These are phyloP conservation scores for Cynopterus sphinx DNA, from an alignment of 2,797 vertebrate genomes.

Conservation along the genomic window DNA sequence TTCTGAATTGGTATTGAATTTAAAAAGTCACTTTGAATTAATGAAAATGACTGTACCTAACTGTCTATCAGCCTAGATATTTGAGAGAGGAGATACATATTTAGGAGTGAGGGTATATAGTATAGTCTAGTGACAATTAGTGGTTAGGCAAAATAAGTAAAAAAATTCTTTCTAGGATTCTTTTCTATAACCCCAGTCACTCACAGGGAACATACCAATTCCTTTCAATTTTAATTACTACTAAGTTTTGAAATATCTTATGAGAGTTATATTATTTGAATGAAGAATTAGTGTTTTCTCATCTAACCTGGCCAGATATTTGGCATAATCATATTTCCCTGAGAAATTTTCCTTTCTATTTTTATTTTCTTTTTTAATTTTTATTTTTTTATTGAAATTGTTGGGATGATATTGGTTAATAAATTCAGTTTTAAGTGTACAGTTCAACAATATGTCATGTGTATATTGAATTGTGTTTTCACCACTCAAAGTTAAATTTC, in stretches of 20 bases:
- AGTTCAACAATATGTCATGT: too few species aligned
- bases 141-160: conserved; percentile 55
- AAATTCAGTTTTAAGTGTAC: too few species aligned
- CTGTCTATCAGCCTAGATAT: conserved; percentile 31
- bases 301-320: conserved; percentile 53
- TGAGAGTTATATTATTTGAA: conserved; percentile 50
- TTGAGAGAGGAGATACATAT: conserved; percentile 31
- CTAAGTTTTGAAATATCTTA: conserved; percentile 57
- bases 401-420: too few species aligned
- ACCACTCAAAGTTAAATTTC: too few species aligned
- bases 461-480: too few species aligned
- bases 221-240: conserved; percentile 53
- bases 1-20: conserved; percentile 66
- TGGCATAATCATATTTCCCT: conserved; percentile 42
- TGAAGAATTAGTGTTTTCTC: conserved; percentile 49
- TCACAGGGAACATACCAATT: conserved; percentile 9
- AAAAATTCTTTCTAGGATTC: conserved; percentile 34
- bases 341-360: conserved; percentile 52
- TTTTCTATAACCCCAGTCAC: conserved; percentile 31
- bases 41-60: conserved; percentile 66
- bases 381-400: too few species aligned
- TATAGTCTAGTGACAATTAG: conserved; percentile 4
- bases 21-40: conserved; percentile 75
- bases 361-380: background rate
- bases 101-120: background rate